Conservation (phyloP, 2,888 invertebrate genomes). For the Drosophila antonietae region DNA sequence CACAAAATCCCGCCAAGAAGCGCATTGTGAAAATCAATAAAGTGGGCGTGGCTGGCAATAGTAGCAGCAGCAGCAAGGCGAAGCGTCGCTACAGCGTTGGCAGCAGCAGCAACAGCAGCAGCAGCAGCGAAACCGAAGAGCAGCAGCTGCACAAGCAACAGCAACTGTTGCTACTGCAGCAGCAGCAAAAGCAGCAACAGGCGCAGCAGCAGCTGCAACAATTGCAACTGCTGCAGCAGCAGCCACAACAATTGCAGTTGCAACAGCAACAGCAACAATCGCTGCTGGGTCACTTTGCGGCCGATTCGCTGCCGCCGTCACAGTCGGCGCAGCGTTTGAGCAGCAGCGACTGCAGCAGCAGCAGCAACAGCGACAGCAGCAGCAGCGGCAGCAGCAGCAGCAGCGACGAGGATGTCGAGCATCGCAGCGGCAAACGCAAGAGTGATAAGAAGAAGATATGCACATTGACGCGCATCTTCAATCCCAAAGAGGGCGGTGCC, state of each 20-base stretch:
- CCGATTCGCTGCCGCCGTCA: neutral
- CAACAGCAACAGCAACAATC: conserved; percentile 38
- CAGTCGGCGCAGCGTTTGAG: conserved; percentile 36
- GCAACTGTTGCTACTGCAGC: conserved; percentile 50
- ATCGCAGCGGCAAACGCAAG: conserved; percentile 79
- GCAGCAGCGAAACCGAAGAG: conserved; percentile 33
- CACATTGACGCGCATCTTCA: conserved; percentile 88
- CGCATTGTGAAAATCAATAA: conserved; percentile 55
- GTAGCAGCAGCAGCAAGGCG: conserved; percentile 63
- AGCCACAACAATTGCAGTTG: conserved; percentile 22
- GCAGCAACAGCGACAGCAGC: conserved; percentile 39
- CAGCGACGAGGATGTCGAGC: conserved; percentile 61
- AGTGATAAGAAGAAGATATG: conserved; percentile 90
- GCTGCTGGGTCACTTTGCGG: conserved; percentile 36
- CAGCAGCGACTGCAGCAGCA: conserved; percentile 46
- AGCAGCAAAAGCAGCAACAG: conserved; percentile 59
- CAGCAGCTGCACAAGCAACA: conserved; percentile 37
- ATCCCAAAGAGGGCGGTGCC: conserved; percentile 90
- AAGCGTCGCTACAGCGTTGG: conserved; percentile 39
- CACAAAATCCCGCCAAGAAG: conserved; percentile 46
- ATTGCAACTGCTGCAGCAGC: conserved; percentile 26
- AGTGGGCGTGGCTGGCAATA: conserved; percentile 52
- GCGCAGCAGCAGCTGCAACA: conserved; percentile 16
- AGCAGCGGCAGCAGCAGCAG: conserved; percentile 58
- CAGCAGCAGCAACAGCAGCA: conserved; percentile 49